A percentile compares a stretch with the other conserved stretches of the same genome.
These are phyloP conservation scores for Baryphthengus martii DNA, from an alignment of 2,113 vertebrate genomes.

Conservation along the genomic window DNA sequence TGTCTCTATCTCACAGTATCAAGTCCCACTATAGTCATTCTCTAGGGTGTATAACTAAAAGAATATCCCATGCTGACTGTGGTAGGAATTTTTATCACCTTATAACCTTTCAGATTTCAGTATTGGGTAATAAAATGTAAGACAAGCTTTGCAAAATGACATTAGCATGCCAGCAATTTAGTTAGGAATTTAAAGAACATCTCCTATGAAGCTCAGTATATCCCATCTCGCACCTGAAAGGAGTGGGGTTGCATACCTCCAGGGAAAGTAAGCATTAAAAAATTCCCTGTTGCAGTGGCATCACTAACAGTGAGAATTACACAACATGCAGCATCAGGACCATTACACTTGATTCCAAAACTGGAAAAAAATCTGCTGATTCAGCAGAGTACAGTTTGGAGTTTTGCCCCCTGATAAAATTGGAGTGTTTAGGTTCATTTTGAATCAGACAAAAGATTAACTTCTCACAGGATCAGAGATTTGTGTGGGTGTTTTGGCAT, in stretches of 20 bases:
- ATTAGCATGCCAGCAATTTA: not conserved
- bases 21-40: not conserved
- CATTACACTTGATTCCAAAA: not conserved
- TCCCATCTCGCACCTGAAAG: not conserved
- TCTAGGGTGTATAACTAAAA: not conserved
- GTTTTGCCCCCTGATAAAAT: not conserved
- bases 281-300: not conserved
- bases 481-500: not conserved
- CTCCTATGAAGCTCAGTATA: not conserved
- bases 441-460: not conserved
- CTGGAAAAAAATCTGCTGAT: not conserved
- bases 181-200: not conserved
- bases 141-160: not conserved
- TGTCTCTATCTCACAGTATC: not conserved
- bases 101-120: not conserved
- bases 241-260: not conserved
- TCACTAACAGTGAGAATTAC: not conserved
- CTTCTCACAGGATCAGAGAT: not conserved
- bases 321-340: not conserved
- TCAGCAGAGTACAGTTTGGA: not conserved
- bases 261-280: not conserved
- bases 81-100: not conserved
- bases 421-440: not conserved
- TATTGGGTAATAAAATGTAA: not conserved
- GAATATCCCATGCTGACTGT: not conserved